These are phyloP conservation scores for Entomobrya proxima DNA, from an alignment of 2,888 invertebrate species.

Conservation along the genomic window DNA sequence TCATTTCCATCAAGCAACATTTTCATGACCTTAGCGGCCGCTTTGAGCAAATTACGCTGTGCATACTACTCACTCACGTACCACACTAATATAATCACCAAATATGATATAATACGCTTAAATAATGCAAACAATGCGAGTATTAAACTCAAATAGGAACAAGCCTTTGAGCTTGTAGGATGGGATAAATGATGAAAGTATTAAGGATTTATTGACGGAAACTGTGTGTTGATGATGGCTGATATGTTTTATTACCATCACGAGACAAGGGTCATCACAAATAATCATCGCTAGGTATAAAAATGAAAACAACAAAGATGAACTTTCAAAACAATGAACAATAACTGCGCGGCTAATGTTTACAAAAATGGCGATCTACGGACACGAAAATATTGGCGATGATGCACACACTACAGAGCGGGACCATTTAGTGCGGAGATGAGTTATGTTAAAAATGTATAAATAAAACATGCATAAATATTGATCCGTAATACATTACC, in stretches of 20 bases:
- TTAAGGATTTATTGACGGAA: constrained; percentile 66
- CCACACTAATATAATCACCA: constrained; percentile 49
- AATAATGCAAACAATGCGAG: constrained; percentile 65
- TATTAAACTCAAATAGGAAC: constrained; percentile 22
- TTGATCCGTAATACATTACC: too few species aligned
- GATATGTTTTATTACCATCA: constrained; percentile 68
- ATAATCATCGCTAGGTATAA: constrained; percentile 45
- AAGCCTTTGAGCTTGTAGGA: constrained; percentile 2
- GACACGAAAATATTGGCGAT: too few species aligned
- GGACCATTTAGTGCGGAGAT: too few species aligned
- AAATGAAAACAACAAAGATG: constrained; percentile 21
- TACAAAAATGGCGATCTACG: not conserved
- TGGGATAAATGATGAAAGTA: constrained; percentile 53
- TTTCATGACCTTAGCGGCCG: constrained; percentile 67
- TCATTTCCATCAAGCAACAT: constrained; percentile 47
- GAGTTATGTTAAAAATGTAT: too few species aligned
- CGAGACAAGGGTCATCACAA: constrained; percentile 68
- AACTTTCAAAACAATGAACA: constrained; percentile 51
- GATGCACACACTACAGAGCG: too few species aligned
- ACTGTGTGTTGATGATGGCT: constrained; percentile 66
- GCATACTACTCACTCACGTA: constrained; percentile 47
- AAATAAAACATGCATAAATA: too few species aligned
- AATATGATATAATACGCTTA: constrained; percentile 61
- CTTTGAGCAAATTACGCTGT: constrained; percentile 66
- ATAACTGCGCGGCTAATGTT: constrained; percentile 13